Conservation (phyloP, 1,140 invertebrate genomes). For the Caerostris darwini region DNA sequence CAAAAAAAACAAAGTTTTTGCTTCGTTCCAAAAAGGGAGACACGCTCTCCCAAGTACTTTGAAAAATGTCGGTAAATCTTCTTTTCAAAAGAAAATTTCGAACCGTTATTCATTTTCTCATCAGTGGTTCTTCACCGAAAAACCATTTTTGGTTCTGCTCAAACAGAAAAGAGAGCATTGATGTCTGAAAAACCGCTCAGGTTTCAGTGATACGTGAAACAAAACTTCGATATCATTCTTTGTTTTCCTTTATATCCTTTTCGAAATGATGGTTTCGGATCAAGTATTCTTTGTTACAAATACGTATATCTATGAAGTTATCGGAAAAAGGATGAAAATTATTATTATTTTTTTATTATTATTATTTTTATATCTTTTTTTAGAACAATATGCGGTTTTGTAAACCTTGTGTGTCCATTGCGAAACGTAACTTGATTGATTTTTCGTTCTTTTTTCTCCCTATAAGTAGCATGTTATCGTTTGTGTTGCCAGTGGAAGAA, state of each 20-base stretch:
- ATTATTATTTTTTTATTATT: too few species aligned
- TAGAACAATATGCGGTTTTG: slow-evolving; percentile 38
- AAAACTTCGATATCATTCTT: slow-evolving; percentile 56
- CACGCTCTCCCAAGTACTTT: background rate
- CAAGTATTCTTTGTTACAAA: slow-evolving; percentile 65
- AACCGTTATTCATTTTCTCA: slow-evolving; percentile 33
- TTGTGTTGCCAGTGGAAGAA: background rate
- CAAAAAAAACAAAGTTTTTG: background rate
- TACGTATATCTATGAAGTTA: slow-evolving; percentile 64
- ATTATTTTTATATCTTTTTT: background rate
- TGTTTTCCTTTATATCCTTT: slow-evolving; percentile 40
- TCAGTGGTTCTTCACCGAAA: slow-evolving; percentile 17
- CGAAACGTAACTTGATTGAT: slow-evolving; percentile 38
- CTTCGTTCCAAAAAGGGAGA: background rate
- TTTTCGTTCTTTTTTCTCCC: slow-evolving; percentile 31
- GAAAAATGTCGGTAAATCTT: background rate
- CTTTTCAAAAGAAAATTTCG: background rate
- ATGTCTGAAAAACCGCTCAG: slow-evolving; percentile 40
- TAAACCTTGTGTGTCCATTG: slow-evolving; percentile 48
- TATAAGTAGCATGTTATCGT: slow-evolving; percentile 57
- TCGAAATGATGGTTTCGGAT: slow-evolving; percentile 54
- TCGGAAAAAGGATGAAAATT: slow-evolving; percentile 17
- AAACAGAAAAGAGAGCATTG: background rate
- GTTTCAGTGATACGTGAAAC: slow-evolving; percentile 53
- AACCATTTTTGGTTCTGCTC: slow-evolving; percentile 45